phyloP scores from a whole-genome alignment of 2,888 invertebrate species.

The Dermolepida albohirtum region DNA sequence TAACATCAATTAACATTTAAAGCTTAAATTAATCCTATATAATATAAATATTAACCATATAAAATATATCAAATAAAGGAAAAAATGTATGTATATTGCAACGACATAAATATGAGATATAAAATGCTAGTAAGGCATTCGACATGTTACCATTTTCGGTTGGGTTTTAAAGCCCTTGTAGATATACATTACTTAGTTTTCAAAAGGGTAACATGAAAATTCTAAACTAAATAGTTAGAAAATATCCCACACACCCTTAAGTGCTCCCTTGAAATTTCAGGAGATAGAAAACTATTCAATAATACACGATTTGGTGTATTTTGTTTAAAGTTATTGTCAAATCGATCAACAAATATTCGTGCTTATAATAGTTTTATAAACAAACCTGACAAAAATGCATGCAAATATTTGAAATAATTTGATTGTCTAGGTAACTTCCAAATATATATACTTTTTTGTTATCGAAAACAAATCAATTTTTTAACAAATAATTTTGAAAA shows the following conservation, averaged over 20 bases:
- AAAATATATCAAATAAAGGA: constrained; percentile 19
- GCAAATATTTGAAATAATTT: constrained; percentile 5
- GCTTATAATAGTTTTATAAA: constrained; percentile 1
- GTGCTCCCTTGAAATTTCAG: too few species aligned
- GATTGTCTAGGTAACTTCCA: background rate
- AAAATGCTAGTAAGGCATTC: constrained; percentile 37
- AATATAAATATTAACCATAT: constrained; percentile 18
- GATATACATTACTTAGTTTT: background rate
- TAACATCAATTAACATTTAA: constrained; percentile 10
- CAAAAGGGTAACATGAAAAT: constrained; percentile 7
- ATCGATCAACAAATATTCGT: constrained; percentile 18
- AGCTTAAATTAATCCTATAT: background rate
- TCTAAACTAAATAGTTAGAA: background rate
- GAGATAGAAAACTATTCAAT: constrained; percentile 16
- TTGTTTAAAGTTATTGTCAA: constrained; percentile 41
- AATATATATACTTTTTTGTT: too few species aligned
- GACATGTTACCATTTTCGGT: constrained; percentile 1
- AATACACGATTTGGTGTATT: constrained; percentile 40
- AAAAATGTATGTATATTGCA: constrained; percentile 25
- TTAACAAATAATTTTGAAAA: too few species aligned
- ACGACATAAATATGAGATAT: constrained; percentile 13
- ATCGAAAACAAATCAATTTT: too few species aligned
- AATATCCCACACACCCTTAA: background rate
- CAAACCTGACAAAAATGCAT: background rate
- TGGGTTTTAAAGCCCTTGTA: too few species aligned